These are phyloP conservation scores for Yponomeuta evonymella DNA, from an alignment of 2,888 invertebrate genomes.

Conservation along the genomic window DNA sequence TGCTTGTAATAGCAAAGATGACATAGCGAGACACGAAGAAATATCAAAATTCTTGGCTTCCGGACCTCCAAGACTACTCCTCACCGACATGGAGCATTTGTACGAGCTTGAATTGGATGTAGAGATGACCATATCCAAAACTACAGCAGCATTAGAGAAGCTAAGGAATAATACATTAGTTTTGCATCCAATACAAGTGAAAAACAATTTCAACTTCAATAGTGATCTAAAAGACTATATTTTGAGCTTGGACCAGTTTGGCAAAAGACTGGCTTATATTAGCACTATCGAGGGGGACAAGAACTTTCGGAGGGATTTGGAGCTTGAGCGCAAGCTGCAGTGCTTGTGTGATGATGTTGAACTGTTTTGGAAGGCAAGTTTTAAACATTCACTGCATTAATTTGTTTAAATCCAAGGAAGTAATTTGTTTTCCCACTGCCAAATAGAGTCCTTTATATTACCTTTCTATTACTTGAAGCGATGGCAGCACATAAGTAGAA, in stretches of 20 bases:
- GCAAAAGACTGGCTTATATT: conserved; percentile 49
- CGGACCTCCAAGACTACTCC: background rate
- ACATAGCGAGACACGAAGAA: conserved; percentile 2
- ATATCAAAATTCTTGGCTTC: background rate
- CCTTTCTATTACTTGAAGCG: no score
- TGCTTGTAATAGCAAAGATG: background rate
- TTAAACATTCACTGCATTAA: background rate
- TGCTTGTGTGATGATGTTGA: conserved; percentile 54
- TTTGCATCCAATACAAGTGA: background rate
- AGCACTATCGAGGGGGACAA: conserved; percentile 40
- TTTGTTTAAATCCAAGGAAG: no score
- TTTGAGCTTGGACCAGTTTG: conserved; percentile 47
- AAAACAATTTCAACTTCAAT: background rate
- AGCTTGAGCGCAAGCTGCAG: conserved; percentile 49
- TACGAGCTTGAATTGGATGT: background rate
- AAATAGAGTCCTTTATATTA: no score
- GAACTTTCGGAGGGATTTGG: conserved; percentile 37
- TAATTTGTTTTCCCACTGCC: no score
- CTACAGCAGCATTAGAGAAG: background rate
- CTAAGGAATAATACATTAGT: background rate
- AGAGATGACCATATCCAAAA: conserved; percentile 1
- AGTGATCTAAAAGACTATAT: conserved; percentile 50
- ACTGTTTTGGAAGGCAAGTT: conserved; percentile 52
- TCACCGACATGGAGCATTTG: background rate
- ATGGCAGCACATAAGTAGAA: no score